A percentile compares a stretch with the other conserved stretches of the same genome.
Evolutionary conservation across 2,797 vertebrate species (phyloP).

Genomic region (Neostethus bicornis): DNA sequence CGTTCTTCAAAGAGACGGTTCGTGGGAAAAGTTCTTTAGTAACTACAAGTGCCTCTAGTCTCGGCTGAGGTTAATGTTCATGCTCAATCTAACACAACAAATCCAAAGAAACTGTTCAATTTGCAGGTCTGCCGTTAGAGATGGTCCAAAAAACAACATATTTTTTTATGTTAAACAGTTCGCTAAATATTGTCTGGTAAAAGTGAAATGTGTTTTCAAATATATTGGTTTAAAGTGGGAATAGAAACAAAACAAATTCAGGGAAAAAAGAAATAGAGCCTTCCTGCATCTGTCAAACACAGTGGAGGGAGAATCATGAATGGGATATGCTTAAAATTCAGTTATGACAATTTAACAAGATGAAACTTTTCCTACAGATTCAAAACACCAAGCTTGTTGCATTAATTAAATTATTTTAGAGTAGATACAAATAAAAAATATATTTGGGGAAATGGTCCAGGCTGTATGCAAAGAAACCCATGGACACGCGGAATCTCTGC

Average conservation of each 20-base stretch:
- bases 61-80: background rate
- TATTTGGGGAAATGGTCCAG: no score
- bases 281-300: background rate
- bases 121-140: no score
- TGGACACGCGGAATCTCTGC: background rate
- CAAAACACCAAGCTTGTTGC: background rate
- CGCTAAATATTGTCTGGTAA: background rate
- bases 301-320: background rate
- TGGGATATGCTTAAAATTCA: background rate
- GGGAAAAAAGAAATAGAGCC: background rate
- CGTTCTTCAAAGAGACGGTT: background rate
- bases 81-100: background rate
- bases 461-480: background rate
- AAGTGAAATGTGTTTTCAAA: background rate
- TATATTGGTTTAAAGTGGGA: background rate
- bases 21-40: background rate
- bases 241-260: background rate
- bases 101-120: constrained; percentile 1
- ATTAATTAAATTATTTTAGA: no score
- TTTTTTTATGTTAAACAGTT: no score
- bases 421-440: no score
- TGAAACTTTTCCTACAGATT: background rate
- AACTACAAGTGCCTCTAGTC: background rate
- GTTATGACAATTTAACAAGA: background rate
- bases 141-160: no score